phyloP scores from a whole-genome alignment of 2,888 invertebrate species.

The Patella ulyssiponensis region DNA sequence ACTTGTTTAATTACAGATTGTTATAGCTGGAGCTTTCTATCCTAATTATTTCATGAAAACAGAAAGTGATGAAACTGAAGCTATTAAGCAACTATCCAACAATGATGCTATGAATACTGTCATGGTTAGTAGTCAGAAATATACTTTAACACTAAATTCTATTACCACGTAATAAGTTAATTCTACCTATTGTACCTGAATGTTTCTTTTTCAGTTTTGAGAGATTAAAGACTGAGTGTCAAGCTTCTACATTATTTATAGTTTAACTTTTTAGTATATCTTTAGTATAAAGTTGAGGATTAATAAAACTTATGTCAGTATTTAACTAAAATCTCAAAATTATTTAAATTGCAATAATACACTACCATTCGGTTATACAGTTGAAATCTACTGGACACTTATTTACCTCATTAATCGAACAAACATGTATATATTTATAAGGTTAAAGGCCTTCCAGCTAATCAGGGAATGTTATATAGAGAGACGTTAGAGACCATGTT shows the following conservation, averaged over 20 bases:
- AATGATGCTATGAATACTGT: conserved; percentile 85
- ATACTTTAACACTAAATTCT: no score
- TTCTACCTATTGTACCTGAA: neutral
- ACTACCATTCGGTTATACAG: no score
- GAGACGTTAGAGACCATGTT: conserved; percentile 64
- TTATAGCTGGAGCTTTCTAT: conserved; percentile 91
- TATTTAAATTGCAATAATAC: no score
- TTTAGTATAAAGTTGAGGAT: no score
- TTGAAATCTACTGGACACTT: no score
- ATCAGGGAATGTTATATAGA: conserved; percentile 69
- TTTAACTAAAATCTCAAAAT: no score
- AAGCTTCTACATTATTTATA: neutral
- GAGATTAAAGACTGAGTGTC: neutral
- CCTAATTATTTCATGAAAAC: conserved; percentile 88
- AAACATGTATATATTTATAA: conserved; percentile 25
- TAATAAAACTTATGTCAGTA: no score
- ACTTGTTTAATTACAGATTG: conserved; percentile 74
- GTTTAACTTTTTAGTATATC: neutral
- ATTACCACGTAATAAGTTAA: no score
- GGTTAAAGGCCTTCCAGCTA: conserved; percentile 69
- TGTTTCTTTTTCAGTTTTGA: neutral
- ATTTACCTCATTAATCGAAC: no score
- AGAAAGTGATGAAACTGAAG: conserved; percentile 78
- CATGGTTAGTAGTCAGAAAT: conserved; percentile 72
- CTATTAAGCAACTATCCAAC: conserved; percentile 80